A percentile compares a stretch with the other conserved stretches of the same genome.
Evolutionary conservation across 2,113 vertebrate genomes (phyloP).

Genomic region (Nematolebias whitei): DNA sequence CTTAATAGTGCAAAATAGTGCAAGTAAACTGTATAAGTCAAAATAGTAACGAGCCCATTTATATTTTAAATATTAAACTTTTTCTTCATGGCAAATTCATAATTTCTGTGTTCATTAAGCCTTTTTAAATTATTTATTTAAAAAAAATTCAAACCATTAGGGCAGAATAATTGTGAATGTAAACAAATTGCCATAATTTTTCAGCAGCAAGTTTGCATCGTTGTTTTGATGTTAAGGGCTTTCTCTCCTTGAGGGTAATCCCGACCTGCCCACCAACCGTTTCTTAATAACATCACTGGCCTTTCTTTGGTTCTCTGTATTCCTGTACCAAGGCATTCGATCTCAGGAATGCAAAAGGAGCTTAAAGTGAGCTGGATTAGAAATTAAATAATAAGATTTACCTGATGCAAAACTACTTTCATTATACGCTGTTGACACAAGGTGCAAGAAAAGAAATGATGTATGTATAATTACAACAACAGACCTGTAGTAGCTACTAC

Average conservation of each 20-base stretch:
- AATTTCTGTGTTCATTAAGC: constrained; percentile 15
- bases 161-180: constrained; percentile 30
- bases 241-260: constrained; percentile 24
- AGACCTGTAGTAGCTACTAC: constrained; percentile 4
- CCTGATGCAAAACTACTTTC: constrained; percentile 27
- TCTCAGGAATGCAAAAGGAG: constrained; percentile 61
- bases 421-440: constrained; percentile 35
- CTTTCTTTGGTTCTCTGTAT: constrained; percentile 34
- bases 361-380: constrained; percentile 65
- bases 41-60: not conserved
- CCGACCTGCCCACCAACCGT: constrained; percentile 33
- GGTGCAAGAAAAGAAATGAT: not conserved
- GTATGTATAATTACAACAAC: constrained; percentile 2
- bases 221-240: constrained; percentile 29
- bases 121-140: not conserved
- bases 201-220: constrained; percentile 14
- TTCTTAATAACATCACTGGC: constrained; percentile 34
- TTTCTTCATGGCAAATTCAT: not conserved
- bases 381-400: constrained; percentile 54
- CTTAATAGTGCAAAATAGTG: too few relatives aligned
- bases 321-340: constrained; percentile 45
- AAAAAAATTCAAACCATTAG: not conserved
- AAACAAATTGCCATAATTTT: constrained; percentile 17
- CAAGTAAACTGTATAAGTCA: not conserved
- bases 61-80: constrained; percentile 10